Evolutionary conservation across 2,888 invertebrate species (phyloP), one percentile per base, ranked within the genome.

Genomic region (Tetragnatha montana): DNA sequence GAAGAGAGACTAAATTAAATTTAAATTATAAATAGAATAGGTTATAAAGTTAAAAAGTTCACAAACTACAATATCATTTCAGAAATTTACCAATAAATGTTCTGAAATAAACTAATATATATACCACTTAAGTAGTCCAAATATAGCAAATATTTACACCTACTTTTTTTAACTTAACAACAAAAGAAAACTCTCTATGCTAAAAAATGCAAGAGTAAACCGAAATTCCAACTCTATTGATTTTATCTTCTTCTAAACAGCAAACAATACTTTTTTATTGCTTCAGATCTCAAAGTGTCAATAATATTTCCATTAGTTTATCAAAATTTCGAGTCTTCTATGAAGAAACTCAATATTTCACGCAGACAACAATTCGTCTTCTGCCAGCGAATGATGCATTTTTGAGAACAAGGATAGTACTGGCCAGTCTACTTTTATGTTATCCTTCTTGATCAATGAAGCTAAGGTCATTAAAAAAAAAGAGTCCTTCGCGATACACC

Each of bases 281-380:
- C 17, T 17, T 60, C 17, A 10, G 60, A 60, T 60, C 60, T 60
- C 60, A 10, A 60, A 4, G 60, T 60, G 60, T 60, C 60, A 60
- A 60, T 60, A 60, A 60, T 60, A 60, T 60, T 60, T 60, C 60
- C 60, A 60, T 60, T 60, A 60, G 60, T 60, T 60, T 60, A 60
- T 60, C 60, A 60, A 17, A 12, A 60, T 10, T 60, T 60, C 60
- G 60, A 7, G 10, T 60, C 60, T 3, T 60, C 60, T 60, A 60
- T 12, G 60, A 60, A 8, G 60, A 60, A 12, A 60, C 60, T 60
- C 60, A 17, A 60, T 60, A 60, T 60, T 60, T 60, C 60, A 60
- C 17, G 17, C 8, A 8, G 35, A 4, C 17, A 17, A 17, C 17
- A 60, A 60, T 60, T 60, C 6, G 3, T 60, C 60, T 60, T 60